Percentiles rank a stretch among this genome's conserved stretches.
phyloP scores from a whole-genome alignment of 2,888 invertebrate species.

The Anodontia alba region DNA sequence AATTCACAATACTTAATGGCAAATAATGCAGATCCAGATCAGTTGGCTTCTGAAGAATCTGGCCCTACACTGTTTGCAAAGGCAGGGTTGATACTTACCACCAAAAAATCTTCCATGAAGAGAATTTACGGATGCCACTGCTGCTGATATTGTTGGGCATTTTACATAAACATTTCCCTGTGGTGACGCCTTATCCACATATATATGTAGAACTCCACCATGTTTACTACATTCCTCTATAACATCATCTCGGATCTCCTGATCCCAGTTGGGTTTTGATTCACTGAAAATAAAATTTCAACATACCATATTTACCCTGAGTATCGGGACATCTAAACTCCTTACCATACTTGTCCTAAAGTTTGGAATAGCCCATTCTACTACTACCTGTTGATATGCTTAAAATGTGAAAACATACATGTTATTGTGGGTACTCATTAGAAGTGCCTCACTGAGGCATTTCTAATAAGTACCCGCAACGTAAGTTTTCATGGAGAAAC shows the following conservation, averaged over 20 bases:
- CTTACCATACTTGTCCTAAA: too few species aligned
- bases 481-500: too few species aligned
- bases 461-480: too few species aligned
- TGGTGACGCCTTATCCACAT: conserved; percentile 96
- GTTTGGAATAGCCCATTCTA: too few species aligned
- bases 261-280: conserved; percentile 94
- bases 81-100: conserved; percentile 86
- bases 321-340: too few species aligned
- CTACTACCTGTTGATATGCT: neutral
- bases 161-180: conserved; percentile 99
- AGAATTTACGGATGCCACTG: conserved; percentile 97
- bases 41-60: too few species aligned
- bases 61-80: too few species aligned
- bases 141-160: conserved; percentile 98
- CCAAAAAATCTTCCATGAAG: conserved; percentile 99
- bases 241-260: conserved; percentile 98
- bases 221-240: conserved; percentile 99
- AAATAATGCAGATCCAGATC: too few species aligned
- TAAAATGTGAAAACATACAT: neutral
- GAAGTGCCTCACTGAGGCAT: too few species aligned
- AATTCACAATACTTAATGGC: too few species aligned
- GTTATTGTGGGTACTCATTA: neutral
- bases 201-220: conserved; percentile 97
- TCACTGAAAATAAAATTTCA: conserved; percentile 86
- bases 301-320: too few species aligned